A percentile compares a stretch with the other conserved stretches of the same genome.
Conservation (phyloP, 2,113 vertebrate species). For the Mustelus asterias region DNA sequence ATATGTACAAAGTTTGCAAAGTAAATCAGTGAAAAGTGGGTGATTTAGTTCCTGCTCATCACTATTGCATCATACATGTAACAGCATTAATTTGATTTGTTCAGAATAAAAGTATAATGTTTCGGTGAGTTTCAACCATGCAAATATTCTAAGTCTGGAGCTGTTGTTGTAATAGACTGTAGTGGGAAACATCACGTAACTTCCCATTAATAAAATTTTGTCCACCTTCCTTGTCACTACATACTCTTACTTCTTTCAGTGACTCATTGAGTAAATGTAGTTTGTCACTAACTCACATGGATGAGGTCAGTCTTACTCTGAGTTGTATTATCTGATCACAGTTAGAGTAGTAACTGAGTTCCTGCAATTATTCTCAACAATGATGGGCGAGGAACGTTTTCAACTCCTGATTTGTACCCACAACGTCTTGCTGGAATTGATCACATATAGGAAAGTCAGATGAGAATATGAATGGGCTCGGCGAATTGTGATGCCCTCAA, state of each 20-base stretch:
- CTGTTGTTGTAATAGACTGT: background rate
- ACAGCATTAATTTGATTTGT: background rate
- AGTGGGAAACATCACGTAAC: background rate
- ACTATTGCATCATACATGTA: background rate
- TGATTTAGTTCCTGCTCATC: background rate
- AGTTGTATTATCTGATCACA: background rate
- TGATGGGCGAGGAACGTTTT: background rate
- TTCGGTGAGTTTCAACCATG: background rate
- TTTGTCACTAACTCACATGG: background rate
- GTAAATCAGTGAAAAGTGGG: background rate
- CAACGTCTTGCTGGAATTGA: background rate
- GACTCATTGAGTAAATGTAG: background rate
- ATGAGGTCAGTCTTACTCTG: background rate
- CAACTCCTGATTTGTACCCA: background rate
- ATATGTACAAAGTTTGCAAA: background rate
- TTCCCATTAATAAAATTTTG: background rate
- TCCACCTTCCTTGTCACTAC: background rate
- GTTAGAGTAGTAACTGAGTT: background rate
- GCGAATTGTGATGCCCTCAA: background rate
- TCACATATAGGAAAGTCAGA: background rate
- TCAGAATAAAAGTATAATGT: background rate
- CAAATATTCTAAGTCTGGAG: background rate
- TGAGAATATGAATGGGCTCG: background rate
- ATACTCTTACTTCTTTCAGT: background rate
- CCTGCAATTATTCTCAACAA: background rate